Conservation (phyloP, 2,888 invertebrate genomes). For the Cepaea hortensis region DNA sequence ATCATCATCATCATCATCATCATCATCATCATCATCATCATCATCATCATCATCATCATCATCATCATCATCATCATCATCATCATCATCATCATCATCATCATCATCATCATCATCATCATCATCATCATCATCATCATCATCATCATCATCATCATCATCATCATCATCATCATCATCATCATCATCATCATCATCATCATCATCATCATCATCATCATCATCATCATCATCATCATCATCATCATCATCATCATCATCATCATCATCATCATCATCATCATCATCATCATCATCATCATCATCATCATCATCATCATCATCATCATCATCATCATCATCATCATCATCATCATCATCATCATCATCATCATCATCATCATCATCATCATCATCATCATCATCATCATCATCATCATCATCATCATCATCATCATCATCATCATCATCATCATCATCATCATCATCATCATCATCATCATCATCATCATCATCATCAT, state of each 20-base stretch:
- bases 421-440: slow-evolving; percentile 12
- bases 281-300: slow-evolving; percentile 54
- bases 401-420: slow-evolving; percentile 12
- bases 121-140: slow-evolving; percentile 35
- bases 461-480: slow-evolving; percentile 12
- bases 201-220: slow-evolving; percentile 28
- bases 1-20: slow-evolving; percentile 55
- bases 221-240: slow-evolving; percentile 53
- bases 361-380: slow-evolving; percentile 21
- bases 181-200: too few relatives aligned
- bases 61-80: slow-evolving; percentile 35
- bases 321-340: slow-evolving; percentile 21
- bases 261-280: slow-evolving; percentile 56
- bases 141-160: slow-evolving; percentile 13
- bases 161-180: too few relatives aligned
- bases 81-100: slow-evolving; percentile 19
- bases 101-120: slow-evolving; percentile 45
- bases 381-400: slow-evolving; percentile 18
- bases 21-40: slow-evolving; percentile 55
- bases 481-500: slow-evolving; percentile 21
- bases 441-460: slow-evolving; percentile 14
- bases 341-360: slow-evolving; percentile 12
- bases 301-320: slow-evolving; percentile 43
- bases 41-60: slow-evolving; percentile 45
- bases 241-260: slow-evolving; percentile 53